Percentiles rank a stretch among this genome's conserved stretches.
Conservation (phyloP, 2,797 vertebrate species). For the Scarus forsteni region DNA sequence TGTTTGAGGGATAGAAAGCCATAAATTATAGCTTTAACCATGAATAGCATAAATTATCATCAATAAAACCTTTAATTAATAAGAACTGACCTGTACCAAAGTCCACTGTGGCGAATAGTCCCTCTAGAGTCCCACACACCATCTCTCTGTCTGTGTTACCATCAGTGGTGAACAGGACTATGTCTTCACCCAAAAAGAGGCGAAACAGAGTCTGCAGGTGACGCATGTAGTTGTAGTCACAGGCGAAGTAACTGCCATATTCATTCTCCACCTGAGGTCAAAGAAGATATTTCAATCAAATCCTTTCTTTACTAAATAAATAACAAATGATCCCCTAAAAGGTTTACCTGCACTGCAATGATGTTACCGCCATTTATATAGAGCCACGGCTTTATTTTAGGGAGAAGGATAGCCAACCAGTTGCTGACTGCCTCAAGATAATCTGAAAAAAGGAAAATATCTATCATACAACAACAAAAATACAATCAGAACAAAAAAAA, state of each 20-base stretch:
- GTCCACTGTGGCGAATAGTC: slow-evolving; percentile 92
- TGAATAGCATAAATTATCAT: too few species aligned
- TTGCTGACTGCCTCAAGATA: slow-evolving; percentile 90
- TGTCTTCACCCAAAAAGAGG: slow-evolving; percentile 86
- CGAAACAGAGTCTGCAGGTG: slow-evolving; percentile 88
- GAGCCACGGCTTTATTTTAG: slow-evolving; percentile 90
- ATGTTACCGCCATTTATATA: slow-evolving; percentile 94
- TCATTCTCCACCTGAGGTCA: slow-evolving; percentile 94
- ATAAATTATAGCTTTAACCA: neutral
- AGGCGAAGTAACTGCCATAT: slow-evolving; percentile 94
- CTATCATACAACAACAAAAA: neutral
- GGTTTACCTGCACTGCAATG: slow-evolving; percentile 92
- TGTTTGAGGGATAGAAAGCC: slow-evolving; percentile 54
- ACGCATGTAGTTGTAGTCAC: slow-evolving; percentile 91
- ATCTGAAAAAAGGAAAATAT: slow-evolving; percentile 75
- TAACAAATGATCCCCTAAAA: neutral
- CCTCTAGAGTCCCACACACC: slow-evolving; percentile 90
- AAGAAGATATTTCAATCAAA: slow-evolving; percentile 6
- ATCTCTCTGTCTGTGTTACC: slow-evolving; percentile 86
- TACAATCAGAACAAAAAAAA: neutral
- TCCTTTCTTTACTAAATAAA: neutral
- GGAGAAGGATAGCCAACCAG: slow-evolving; percentile 92
- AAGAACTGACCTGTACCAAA: slow-evolving; percentile 91
- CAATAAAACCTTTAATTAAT: neutral
- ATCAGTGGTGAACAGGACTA: slow-evolving; percentile 94